These are phyloP conservation scores for Ylistrum balloti DNA, from an alignment of 1,140 invertebrate species.

Conservation along the genomic window DNA sequence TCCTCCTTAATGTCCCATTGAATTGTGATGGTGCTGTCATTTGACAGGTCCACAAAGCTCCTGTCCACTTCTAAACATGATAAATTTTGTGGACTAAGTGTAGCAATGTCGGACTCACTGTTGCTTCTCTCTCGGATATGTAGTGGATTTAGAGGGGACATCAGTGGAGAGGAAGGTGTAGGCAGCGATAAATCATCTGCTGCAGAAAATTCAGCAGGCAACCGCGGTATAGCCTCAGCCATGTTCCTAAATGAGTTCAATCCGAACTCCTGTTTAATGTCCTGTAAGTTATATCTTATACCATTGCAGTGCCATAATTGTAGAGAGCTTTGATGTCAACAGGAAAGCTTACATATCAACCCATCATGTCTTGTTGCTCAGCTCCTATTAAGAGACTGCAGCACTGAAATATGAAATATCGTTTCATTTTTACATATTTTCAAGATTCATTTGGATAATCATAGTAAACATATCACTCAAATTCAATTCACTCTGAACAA, in stretches of 20 bases:
- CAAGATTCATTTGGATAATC: no score
- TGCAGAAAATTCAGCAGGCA: constrained; percentile 45
- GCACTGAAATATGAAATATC: background rate
- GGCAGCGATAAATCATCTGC: constrained; percentile 77
- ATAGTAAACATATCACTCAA: no score
- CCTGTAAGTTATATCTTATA: background rate
- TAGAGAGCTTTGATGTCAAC: background rate
- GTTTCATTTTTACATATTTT: no score
- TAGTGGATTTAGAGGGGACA: constrained; percentile 51
- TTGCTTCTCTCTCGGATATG: constrained; percentile 71
- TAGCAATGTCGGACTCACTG: constrained; percentile 74
- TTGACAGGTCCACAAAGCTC: constrained; percentile 57
- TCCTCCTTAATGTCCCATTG: constrained; percentile 82
- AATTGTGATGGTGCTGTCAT: constrained; percentile 70
- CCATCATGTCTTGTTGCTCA: background rate
- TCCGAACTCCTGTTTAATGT: background rate
- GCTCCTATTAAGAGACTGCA: constrained; percentile 22
- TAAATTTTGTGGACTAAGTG: constrained; percentile 66
- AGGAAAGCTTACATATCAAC: constrained; percentile 5
- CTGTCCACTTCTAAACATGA: constrained; percentile 71
- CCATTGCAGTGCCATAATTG: background rate
- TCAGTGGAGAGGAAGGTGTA: constrained; percentile 56
- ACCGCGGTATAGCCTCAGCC: background rate
- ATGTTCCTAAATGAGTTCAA: background rate
- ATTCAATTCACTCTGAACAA: no score